These are phyloP conservation scores for Melanotaenia maccullochi DNA, from an alignment of 2,797 vertebrate species.

Conservation along the genomic window DNA sequence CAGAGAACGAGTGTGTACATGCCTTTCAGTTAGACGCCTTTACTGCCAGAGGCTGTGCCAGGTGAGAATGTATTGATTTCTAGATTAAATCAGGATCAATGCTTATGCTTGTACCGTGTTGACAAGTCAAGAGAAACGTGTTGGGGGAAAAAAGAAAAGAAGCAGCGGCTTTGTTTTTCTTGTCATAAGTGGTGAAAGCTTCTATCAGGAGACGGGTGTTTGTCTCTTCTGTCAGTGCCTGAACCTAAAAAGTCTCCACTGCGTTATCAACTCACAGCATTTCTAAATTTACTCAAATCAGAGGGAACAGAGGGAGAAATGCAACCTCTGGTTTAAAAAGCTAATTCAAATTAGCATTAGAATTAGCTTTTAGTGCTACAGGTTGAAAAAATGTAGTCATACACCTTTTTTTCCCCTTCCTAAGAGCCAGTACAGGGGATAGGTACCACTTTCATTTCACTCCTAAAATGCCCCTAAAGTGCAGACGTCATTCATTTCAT, in stretches of 20 bases:
- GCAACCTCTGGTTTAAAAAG: no score
- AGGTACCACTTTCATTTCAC: no score
- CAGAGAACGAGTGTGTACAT: not conserved
- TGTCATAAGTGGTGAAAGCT: not conserved
- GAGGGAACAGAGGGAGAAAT: not conserved
- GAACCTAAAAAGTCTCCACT: constrained; percentile 39
- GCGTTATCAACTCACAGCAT: constrained; percentile 9
- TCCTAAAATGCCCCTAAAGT: no score
- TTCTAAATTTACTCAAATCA: not conserved
- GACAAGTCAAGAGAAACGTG: constrained; percentile 35
- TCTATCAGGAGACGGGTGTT: constrained; percentile 16
- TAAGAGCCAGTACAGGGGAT: no score
- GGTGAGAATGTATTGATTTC: constrained; percentile 37
- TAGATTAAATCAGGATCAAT: constrained; percentile 51
- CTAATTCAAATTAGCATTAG: no score
- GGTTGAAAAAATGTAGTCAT: no score
- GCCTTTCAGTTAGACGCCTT: not conserved
- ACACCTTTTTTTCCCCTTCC: no score
- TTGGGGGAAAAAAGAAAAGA: not conserved
- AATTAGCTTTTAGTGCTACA: no score
- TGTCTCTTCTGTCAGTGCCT: constrained; percentile 43
- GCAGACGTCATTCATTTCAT: no score
- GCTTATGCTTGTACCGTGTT: constrained; percentile 21
- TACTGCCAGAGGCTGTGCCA: not conserved
- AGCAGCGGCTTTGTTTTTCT: constrained; percentile 11